Conservation (phyloP, 2,888 invertebrate genomes). For the Prosapia bicincta region DNA sequence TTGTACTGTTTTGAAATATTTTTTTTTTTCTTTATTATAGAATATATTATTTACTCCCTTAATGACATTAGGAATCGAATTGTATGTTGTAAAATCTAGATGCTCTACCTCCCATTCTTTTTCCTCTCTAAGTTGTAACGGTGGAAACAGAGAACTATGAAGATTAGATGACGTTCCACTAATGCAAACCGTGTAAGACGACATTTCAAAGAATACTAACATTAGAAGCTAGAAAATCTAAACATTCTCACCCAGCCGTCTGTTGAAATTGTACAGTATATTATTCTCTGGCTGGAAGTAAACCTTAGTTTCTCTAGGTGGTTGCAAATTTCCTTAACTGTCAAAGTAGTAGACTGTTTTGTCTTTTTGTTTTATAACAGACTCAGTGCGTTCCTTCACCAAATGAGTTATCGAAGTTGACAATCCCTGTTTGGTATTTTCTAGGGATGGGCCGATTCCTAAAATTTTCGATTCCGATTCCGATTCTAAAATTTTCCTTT, state of each 20-base stretch:
- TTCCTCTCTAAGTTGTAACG: background rate
- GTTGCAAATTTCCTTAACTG: conserved; percentile 10
- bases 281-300: background rate
- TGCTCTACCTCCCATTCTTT: conserved; percentile 9
- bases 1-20: background rate
- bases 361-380: background rate
- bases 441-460: too few species aligned
- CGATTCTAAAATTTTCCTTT: too few species aligned
- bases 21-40: background rate
- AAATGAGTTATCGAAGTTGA: background rate
- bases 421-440: background rate
- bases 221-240: conserved; percentile 6
- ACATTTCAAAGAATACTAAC: conserved; percentile 12
- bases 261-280: background rate
- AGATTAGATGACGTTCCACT: background rate
- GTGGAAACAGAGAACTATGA: background rate
- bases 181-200: conserved; percentile 7
- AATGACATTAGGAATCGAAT: background rate
- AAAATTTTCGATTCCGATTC: too few species aligned
- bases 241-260: background rate
- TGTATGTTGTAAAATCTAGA: conserved; percentile 14
- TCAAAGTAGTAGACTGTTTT: conserved; percentile 8
- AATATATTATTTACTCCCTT: background rate
- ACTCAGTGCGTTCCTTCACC: background rate
- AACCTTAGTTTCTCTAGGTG: background rate